Base-by-base conservation (phyloP, 2,888 invertebrate genomes). In the Sisyra terminalis region DNA sequence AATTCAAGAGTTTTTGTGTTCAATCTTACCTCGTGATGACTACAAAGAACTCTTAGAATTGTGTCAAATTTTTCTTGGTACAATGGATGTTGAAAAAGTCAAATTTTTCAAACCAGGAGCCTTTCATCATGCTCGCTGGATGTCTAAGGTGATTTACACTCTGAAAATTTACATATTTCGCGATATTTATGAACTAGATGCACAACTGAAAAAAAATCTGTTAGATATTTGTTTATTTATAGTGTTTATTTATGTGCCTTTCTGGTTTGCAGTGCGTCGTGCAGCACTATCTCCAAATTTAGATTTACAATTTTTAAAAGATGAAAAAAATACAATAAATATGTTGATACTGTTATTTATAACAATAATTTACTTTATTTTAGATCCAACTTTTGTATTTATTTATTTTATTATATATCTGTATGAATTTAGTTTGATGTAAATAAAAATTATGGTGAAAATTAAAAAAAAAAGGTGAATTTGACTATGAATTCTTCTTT, bases 131-230 rank as follows among this genome's bases (percentile, higher is more conserved):
- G 52, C 53, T 8, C 35, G 51, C 15, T 56, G 53, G 52, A 54
- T 53, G 51, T 44, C 47, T 7, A 53, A 47, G 45, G 51, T 47
- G 29, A 50, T 44, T 46, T 53, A 54, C 41, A 47, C 47, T 39
- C 45, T 53, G 13, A 55, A 55, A 49, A 52, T 55, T 29, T 53
- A 45, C 40, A 30, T 55, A 14, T 51, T 53, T 44, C 43, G 48
- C n/a, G 39, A 49, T 3, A 44, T 51, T 34, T 53, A 51, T 37
- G 17, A 45, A 11, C 35, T 53, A n/a, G 48, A 43, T n/a, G 29
- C 1, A 3, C 14, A 35, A 15, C 53, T 52, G 44, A 14, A 44
- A 10, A 45, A 40, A 11, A 43, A 36, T 16, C 36, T 55, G 11
- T 39, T 46, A 6, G 44, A 50, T 3, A 44, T 53, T 24, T 52